Conservation (phyloP, 2,113 vertebrate species). For the Zingel zingel region DNA sequence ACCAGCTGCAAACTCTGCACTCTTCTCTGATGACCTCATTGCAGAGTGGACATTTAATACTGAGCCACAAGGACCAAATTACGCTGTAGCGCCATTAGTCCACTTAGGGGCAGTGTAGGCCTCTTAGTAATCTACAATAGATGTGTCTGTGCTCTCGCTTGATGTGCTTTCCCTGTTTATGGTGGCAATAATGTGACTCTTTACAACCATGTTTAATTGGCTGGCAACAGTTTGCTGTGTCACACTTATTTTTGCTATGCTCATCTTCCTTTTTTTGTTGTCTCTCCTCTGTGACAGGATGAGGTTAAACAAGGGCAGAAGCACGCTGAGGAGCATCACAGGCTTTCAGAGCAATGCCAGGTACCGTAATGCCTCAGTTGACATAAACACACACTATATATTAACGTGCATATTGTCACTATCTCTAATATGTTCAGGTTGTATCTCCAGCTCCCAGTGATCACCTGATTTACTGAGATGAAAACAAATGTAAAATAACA, state of each 20-base stretch:
- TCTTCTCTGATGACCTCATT: conserved; percentile 19
- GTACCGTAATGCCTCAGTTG: conserved; percentile 43
- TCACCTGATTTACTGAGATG: background rate
- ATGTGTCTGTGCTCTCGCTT: conserved; percentile 5
- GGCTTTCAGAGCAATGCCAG: conserved; percentile 67
- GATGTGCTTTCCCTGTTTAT: conserved; percentile 40
- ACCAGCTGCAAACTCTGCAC: background rate
- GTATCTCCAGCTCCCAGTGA: background rate
- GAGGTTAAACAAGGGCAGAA: conserved; percentile 60
- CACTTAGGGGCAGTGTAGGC: conserved; percentile 77
- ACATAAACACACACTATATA: background rate
- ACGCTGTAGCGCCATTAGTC: conserved; percentile 30
- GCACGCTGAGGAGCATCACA: conserved; percentile 58
- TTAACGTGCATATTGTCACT: background rate
- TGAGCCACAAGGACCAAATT: background rate
- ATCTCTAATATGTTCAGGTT: background rate
- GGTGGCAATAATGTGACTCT: conserved; percentile 32
- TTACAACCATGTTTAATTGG: conserved; percentile 40
- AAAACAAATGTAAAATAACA: conserved; percentile 2
- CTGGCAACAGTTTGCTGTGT: conserved; percentile 35
- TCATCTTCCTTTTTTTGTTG: conserved; percentile 7
- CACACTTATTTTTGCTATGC: conserved; percentile 29
- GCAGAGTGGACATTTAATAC: conserved; percentile 17
- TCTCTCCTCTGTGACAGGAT: conserved; percentile 59
- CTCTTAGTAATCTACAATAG: conserved; percentile 13